A percentile compares a stretch with the other conserved stretches of the same genome.
Evolutionary conservation across 2,113 vertebrate genomes (phyloP).

Genomic region (Clarias gariepinus): DNA sequence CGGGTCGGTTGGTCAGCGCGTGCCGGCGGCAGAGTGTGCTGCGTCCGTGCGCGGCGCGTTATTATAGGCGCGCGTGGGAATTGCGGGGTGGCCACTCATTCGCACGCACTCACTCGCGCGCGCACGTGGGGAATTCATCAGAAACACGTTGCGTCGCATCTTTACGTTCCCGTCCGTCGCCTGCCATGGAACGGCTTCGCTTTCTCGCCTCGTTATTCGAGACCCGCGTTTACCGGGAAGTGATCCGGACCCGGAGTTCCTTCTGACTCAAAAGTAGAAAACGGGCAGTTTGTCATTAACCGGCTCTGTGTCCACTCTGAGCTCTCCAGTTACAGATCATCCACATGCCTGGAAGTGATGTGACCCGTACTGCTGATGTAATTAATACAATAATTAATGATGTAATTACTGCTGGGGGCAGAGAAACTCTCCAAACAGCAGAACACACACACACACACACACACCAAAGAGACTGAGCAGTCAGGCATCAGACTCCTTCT

Average conservation of each 20-base stretch:
- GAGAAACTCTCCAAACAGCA: conserved; percentile 29
- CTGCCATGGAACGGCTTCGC: conserved; percentile 16
- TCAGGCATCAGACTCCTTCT: conserved; percentile 7
- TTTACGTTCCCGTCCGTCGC: conserved; percentile 63
- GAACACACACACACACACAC: neutral
- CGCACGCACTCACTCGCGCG: conserved; percentile 57
- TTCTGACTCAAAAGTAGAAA: conserved; percentile 33
- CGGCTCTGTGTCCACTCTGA: conserved; percentile 42
- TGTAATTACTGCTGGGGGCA: conserved; percentile 42
- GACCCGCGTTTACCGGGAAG: conserved; percentile 46
- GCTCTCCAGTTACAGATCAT: conserved; percentile 51
- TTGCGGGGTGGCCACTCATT: conserved; percentile 58
- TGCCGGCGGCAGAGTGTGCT: neutral
- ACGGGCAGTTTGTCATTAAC: conserved; percentile 47
- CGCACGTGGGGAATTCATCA: conserved; percentile 62
- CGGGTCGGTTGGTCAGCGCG: neutral
- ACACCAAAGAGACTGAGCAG: neutral
- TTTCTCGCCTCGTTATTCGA: neutral
- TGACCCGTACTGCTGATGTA: conserved; percentile 41
- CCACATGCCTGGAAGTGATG: conserved; percentile 57
- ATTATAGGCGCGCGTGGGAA: conserved; percentile 67
- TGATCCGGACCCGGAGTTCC: conserved; percentile 29
- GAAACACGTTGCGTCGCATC: conserved; percentile 60
- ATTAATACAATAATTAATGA: conserved; percentile 37
- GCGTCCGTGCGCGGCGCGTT: conserved; percentile 32